These are phyloP conservation scores for Catamblyrhynchus diadema DNA, from an alignment of 2,797 vertebrate species.

Conservation along the genomic window DNA sequence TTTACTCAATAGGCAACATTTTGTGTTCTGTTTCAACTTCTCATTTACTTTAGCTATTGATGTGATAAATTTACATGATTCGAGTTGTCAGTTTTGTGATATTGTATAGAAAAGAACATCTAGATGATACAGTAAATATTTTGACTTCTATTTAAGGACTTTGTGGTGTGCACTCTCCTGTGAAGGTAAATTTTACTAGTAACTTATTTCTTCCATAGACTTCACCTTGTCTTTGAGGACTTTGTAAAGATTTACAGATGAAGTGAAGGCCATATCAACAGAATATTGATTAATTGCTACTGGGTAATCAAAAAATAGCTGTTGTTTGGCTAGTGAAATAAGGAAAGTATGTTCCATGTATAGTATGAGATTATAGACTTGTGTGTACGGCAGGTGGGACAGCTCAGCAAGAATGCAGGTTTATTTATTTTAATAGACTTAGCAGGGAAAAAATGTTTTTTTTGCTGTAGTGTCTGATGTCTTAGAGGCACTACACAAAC, in stretches of 20 bases:
- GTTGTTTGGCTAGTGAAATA: background rate
- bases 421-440: background rate
- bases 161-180: background rate
- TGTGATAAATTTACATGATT: background rate
- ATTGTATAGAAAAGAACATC: background rate
- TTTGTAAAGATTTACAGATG: background rate
- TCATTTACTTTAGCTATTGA: background rate
- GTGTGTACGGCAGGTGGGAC: background rate
- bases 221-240: background rate
- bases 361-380: background rate
- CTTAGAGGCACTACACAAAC: background rate
- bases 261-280: background rate
- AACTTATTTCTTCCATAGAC: background rate
- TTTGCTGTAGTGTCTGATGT: background rate
- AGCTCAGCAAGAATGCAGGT: background rate
- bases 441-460: fast-evolving
- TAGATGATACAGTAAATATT: background rate
- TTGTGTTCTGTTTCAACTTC: background rate
- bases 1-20: background rate
- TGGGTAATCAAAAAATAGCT: background rate
- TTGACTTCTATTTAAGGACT: background rate
- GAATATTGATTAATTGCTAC: background rate
- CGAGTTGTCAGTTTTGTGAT: background rate
- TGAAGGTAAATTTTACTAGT: background rate
- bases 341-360: background rate